Evolutionary conservation across 2,113 vertebrate genomes (phyloP).

Genomic region (Vicugna pacos): DNA sequence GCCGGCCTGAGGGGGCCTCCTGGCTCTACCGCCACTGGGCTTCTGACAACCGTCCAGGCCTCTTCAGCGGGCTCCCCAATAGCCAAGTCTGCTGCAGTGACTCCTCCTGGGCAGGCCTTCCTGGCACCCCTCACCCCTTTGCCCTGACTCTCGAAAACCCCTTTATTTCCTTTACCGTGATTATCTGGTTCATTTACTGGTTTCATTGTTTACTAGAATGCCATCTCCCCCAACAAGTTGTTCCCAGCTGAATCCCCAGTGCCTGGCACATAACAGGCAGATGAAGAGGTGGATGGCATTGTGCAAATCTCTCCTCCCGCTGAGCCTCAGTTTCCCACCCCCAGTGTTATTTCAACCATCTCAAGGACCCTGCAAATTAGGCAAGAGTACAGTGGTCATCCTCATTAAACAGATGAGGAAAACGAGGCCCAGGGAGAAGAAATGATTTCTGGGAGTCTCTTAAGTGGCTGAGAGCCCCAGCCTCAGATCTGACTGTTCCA

Average conservation of each 20-base stretch:
- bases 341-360: background rate
- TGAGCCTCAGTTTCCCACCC: background rate
- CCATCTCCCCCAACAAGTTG: slow-evolving; percentile 71
- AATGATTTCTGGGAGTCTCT: background rate
- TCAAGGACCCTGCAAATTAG: background rate
- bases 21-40: background rate
- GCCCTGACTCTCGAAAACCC: background rate
- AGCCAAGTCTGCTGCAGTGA: background rate
- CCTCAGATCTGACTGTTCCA: background rate
- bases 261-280: background rate
- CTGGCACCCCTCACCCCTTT: background rate
- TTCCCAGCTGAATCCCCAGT: slow-evolving; percentile 35
- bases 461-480: background rate
- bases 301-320: slow-evolving; percentile 12
- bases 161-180: background rate
- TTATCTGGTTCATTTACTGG: slow-evolving; percentile 28
- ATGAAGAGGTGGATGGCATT: slow-evolving; percentile 20
- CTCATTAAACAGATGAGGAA: background rate
- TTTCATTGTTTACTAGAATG: slow-evolving; percentile 60
- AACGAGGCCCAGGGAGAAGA: background rate
- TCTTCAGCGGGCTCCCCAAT: background rate
- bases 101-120: background rate
- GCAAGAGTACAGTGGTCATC: background rate
- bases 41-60: background rate
- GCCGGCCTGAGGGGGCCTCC: background rate